A percentile compares a stretch with the other conserved stretches of the same genome.
Evolutionary conservation across 2,797 vertebrate genomes (phyloP).

Genomic region (Morus bassanus): DNA sequence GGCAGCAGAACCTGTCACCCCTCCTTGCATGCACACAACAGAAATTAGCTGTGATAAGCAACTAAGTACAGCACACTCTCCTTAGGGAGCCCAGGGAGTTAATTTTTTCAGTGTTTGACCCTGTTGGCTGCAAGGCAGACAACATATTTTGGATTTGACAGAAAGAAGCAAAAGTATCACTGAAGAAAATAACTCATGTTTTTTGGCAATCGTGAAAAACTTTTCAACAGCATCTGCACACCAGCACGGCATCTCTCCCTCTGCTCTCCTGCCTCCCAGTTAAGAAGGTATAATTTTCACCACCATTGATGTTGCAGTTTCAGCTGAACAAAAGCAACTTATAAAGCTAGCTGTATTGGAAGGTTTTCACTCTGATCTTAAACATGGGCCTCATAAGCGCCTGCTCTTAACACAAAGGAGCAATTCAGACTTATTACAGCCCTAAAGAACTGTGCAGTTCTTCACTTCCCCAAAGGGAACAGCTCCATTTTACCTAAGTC

Average conservation of each 20-base stretch:
- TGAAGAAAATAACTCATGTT: background rate
- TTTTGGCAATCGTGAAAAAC: background rate
- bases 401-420: conserved; percentile 34
- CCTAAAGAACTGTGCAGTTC: background rate
- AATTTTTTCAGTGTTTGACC: background rate
- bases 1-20: background rate
- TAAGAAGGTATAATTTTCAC: background rate
- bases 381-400: background rate
- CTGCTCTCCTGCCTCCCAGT: background rate
- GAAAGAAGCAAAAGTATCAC: background rate
- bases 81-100: background rate
- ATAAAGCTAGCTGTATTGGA: accelerated
- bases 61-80: background rate
- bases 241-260: background rate
- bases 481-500: background rate
- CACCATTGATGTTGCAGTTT: background rate
- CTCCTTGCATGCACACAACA: background rate
- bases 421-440: background rate
- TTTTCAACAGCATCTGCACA: conserved; percentile 18
- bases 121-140: background rate
- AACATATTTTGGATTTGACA: conserved; percentile 1
- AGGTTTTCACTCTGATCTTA: conserved; percentile 27
- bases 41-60: background rate
- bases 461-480: background rate
- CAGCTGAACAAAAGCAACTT: conserved; percentile 6